These are phyloP conservation scores for Daboia siamensis DNA, from an alignment of 2,113 vertebrate species.

Conservation along the genomic window DNA sequence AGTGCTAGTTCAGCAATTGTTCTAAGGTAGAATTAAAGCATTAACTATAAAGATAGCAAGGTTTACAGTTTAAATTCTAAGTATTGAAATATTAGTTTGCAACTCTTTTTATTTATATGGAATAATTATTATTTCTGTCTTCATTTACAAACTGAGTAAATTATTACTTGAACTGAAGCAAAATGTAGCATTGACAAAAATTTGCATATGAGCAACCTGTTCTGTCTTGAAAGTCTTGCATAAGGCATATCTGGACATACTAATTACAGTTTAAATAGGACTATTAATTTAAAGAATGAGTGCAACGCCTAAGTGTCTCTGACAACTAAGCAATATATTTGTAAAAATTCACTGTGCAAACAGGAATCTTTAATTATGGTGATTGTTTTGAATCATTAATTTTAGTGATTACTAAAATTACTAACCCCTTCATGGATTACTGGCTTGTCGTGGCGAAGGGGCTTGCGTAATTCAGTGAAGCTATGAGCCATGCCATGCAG, in stretches of 20 bases:
- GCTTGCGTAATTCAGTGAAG: no score
- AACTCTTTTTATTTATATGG: background rate
- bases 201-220: background rate
- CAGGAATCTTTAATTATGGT: background rate
- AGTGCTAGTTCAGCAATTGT: background rate
- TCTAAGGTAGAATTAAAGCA: background rate
- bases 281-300: background rate
- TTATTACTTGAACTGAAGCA: background rate
- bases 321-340: background rate
- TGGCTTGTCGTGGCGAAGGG: no score
- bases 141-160: background rate
- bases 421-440: background rate
- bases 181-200: background rate
- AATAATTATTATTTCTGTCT: background rate
- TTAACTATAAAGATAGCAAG: background rate
- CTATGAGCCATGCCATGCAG: no score
- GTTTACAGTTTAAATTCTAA: background rate
- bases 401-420: background rate
- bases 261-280: background rate
- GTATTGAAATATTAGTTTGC: background rate
- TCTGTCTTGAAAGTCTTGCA: conserved; percentile 5
- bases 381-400: background rate
- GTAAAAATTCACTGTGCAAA: background rate
- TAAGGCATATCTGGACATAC: background rate
- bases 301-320: background rate